Evolutionary conservation across 2,888 invertebrate genomes (phyloP), one percentile per base, ranked within the genome.

Genomic region (Notodonta dromedarius): DNA sequence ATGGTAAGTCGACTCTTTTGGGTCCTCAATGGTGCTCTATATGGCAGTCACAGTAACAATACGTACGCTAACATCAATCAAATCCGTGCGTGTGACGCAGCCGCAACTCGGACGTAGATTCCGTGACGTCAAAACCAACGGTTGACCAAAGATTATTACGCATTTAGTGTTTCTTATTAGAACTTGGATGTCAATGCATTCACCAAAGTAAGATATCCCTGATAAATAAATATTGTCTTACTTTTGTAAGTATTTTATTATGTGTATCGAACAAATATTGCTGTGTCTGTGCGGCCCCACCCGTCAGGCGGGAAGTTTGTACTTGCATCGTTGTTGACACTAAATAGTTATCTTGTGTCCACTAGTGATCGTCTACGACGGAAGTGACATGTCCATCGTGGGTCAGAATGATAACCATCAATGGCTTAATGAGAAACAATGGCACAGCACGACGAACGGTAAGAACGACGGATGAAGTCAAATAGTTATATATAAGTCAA

Each of bases 351-450:
- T 32, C 52, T 52, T 52, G 35, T 24, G 32, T 52, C 52, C 52
- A 52, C 32, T 52, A 1, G 24, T 52, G 46, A 46, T 46, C 46
- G 13, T 46, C 44, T 13, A 46, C 46, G 4, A 50, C 50, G 50
- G 50, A 50, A 16, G 16, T 50, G 16, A 9, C 50, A 11, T 16
- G 50, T 16, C 16, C 50, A 46, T 46, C 13, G 13, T 46, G 7
- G 46, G n/a, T 46, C 5, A n/a, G 46, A n/a, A 46, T 11, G 46
- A 46, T 46, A 46, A 46, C n/a, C 46, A n/a, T 46, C 13, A n/a
- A 46, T n/a, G 46, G 46, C 46, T 42, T 42, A 42, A 46, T n/a
- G 46, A 46, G 46, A 46, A 13, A 46, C 46, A n/a, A n/a, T n/a
- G n/a, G n/a, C n/a, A 44, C 44, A 44, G 40, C 40, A 40, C 9